Evolutionary conservation across 2,888 invertebrate species (phyloP).

Genomic region (Polyommatus iphigenia): DNA sequence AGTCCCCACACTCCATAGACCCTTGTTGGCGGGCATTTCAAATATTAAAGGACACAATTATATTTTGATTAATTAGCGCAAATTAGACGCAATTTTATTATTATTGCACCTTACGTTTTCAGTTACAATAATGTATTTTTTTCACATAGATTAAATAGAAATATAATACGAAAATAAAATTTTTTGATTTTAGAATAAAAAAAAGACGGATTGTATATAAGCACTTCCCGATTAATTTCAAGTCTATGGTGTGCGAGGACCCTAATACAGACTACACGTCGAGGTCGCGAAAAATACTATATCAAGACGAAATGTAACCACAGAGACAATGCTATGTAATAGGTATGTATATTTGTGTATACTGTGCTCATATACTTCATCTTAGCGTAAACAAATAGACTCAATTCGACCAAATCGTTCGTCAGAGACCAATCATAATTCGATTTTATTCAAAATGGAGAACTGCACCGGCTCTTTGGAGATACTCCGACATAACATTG

Average conservation of each 20-base stretch:
- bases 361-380: not conserved
- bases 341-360: not conserved
- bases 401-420: not conserved
- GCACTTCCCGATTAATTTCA: not conserved
- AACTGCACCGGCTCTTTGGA: no score
- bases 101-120: no score
- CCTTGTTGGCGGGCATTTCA: not conserved
- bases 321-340: not conserved
- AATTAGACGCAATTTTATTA: no score
- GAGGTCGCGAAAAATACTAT: not conserved
- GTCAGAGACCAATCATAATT: no score
- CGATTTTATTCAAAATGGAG: no score
- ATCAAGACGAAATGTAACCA: not conserved
- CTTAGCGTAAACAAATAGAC: not conserved
- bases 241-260: not conserved
- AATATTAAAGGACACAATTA: not conserved
- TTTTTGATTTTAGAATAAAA: no score
- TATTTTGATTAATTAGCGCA: no score
- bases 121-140: no score
- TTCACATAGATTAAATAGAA: not conserved
- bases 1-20: not conserved
- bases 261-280: not conserved
- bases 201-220: no score
- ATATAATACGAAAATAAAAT: no score
- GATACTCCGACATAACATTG: no score